Percentiles rank a stretch among this genome's conserved stretches.
Conservation (phyloP, 2,797 vertebrate species). For the Periparus ater region DNA sequence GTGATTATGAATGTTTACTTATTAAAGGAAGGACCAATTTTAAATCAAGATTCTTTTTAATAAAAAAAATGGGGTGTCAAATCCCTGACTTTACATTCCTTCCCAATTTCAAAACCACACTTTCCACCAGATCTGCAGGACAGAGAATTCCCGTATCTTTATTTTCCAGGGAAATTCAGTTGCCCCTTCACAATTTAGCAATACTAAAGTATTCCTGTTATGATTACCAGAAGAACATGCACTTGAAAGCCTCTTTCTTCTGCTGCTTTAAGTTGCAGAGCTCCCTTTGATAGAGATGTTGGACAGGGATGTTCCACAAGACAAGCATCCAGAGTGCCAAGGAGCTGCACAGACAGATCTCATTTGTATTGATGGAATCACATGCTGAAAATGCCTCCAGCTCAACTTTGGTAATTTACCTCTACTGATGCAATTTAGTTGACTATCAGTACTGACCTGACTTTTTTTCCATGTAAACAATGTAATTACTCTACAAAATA, state of each 20-base stretch:
- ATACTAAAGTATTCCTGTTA: not conserved
- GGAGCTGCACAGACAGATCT: not conserved
- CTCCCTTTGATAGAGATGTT: not conserved
- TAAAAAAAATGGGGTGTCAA: not conserved
- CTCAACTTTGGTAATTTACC: not conserved
- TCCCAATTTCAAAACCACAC: not conserved
- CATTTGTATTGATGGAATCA: not conserved
- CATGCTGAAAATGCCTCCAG: not conserved
- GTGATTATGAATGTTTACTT: not conserved
- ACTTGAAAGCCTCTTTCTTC: rapidly evolving
- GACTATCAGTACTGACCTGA: not conserved
- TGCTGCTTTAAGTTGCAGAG: not conserved
- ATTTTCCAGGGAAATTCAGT: not conserved
- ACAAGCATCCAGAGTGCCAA: not conserved
- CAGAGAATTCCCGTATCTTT: not conserved
- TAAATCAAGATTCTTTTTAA: not conserved
- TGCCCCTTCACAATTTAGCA: not conserved
- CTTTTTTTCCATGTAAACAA: not conserved
- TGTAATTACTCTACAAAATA: not conserved
- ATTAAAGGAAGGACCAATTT: not conserved
- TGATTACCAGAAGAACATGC: not conserved
- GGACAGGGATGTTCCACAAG: not conserved
- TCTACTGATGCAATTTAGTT: not conserved
- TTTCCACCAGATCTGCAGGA: not conserved
- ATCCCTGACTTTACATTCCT: not conserved